A percentile compares a stretch with the other conserved stretches of the same genome.
Evolutionary conservation across 1,140 invertebrate species (phyloP).

Genomic region (Andricus grossulariae): DNA sequence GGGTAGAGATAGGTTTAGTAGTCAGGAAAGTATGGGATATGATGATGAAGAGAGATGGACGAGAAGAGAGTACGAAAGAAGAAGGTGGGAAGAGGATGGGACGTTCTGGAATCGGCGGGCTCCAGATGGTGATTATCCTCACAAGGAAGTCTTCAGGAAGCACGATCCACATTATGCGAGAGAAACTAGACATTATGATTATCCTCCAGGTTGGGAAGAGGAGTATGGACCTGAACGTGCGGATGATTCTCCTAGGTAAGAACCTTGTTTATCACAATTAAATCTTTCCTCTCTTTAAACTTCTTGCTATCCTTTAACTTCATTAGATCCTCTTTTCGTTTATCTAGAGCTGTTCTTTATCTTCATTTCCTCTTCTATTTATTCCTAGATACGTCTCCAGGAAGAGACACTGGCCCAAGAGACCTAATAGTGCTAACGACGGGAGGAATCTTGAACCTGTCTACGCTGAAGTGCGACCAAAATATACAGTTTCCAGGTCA

Average conservation of each 20-base stretch:
- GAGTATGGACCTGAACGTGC: constrained; percentile 62
- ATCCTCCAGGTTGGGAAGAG: constrained; percentile 62
- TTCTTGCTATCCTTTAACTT: neutral
- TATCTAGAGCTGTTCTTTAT: constrained; percentile 39
- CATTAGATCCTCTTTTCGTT: constrained; percentile 38
- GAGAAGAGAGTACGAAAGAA: constrained; percentile 69
- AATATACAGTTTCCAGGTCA: constrained; percentile 70
- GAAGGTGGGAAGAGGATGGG: constrained; percentile 66
- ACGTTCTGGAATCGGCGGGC: constrained; percentile 64
- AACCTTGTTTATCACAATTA: too few relatives aligned
- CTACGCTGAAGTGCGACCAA: constrained; percentile 63
- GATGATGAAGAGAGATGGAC: constrained; percentile 70
- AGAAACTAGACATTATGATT: constrained; percentile 60
- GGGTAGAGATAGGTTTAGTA: constrained; percentile 76
- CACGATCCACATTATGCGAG: constrained; percentile 65
- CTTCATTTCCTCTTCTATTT: constrained; percentile 41
- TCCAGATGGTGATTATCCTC: constrained; percentile 57
- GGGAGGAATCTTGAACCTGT: constrained; percentile 65
- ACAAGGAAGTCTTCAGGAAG: constrained; percentile 63
- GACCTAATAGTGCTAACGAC: constrained; percentile 79
- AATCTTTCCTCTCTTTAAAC: too few relatives aligned
- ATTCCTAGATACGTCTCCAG: constrained; percentile 67
- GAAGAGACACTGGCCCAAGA: constrained; percentile 79
- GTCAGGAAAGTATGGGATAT: constrained; percentile 77
- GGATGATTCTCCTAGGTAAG: constrained; percentile 62